Percentiles rank a stretch among this genome's conserved stretches.
phyloP scores from a whole-genome alignment of 2,888 invertebrate species.

The Drosophila koepferae region DNA sequence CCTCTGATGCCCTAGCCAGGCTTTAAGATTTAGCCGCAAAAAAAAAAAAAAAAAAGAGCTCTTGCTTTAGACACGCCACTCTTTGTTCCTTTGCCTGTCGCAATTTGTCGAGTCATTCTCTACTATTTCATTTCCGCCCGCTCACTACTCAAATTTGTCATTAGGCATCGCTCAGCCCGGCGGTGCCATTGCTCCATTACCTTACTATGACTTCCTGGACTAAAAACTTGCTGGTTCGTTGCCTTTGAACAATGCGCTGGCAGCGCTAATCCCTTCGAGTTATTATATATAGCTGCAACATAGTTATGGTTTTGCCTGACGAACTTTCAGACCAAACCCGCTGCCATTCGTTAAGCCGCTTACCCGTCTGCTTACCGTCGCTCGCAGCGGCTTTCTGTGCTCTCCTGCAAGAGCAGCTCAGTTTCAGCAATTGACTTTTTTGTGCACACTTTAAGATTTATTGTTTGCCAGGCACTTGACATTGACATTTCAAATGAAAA shows the following conservation, averaged over 20 bases:
- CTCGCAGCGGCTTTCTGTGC: slow-evolving; percentile 26
- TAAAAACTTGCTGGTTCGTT: slow-evolving; percentile 36
- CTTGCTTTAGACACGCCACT: slow-evolving; percentile 20
- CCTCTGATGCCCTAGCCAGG: background rate
- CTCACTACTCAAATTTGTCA: slow-evolving; percentile 58
- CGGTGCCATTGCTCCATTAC: slow-evolving; percentile 54
- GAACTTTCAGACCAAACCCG: slow-evolving; percentile 30
- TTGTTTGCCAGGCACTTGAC: slow-evolving; percentile 46
- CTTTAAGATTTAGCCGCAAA: slow-evolving; percentile 9
- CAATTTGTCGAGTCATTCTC: slow-evolving; percentile 50
- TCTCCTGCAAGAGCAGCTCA: slow-evolving; percentile 36
- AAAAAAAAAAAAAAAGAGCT: background rate
- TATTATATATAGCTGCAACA: slow-evolving; percentile 67
- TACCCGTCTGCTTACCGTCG: slow-evolving; percentile 32
- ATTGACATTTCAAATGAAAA: slow-evolving; percentile 52
- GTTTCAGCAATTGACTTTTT: slow-evolving; percentile 64
- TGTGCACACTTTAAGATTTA: slow-evolving; percentile 56
- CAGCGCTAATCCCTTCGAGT: slow-evolving; percentile 66
- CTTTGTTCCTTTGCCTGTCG: background rate
- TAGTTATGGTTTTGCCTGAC: slow-evolving; percentile 69
- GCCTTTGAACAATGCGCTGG: slow-evolving; percentile 55
- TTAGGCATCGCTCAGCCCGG: slow-evolving; percentile 50
- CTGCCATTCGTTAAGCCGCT: slow-evolving; percentile 58
- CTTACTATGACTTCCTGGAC: slow-evolving; percentile 75
- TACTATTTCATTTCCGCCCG: slow-evolving; percentile 43